Evolutionary conservation across 2,888 invertebrate genomes (phyloP).

Genomic region (Celastrina argiolus): DNA sequence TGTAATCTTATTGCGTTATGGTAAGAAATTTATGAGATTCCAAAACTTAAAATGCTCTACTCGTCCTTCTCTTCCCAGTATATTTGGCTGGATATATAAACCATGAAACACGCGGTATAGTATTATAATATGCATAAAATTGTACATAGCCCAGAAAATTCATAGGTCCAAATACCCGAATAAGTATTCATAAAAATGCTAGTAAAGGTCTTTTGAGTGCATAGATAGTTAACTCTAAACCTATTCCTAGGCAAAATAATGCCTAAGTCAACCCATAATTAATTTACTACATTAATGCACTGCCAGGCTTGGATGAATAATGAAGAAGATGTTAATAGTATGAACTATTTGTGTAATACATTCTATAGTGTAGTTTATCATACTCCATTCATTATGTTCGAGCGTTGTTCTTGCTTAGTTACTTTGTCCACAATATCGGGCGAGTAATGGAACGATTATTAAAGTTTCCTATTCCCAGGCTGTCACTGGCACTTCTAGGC

Average conservation of each 20-base stretch:
- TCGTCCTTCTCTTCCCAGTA: too few relatives aligned
- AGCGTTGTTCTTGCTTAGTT: background rate
- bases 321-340: slow-evolving; percentile 3
- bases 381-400: background rate
- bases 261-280: background rate
- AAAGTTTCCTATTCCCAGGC: too few relatives aligned
- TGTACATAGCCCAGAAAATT: background rate
- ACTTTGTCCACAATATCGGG: too few relatives aligned
- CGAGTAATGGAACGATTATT: too few relatives aligned
- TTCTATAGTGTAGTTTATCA: background rate
- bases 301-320: slow-evolving; percentile 9
- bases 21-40: too few relatives aligned
- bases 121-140: background rate
- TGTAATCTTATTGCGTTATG: too few relatives aligned
- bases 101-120: too few relatives aligned
- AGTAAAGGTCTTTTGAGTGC: background rate
- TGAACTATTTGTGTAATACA: slow-evolving; percentile 12
- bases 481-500: too few relatives aligned
- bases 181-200: too few relatives aligned
- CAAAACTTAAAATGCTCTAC: too few relatives aligned
- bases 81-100: too few relatives aligned
- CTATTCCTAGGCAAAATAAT: background rate
- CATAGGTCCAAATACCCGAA: too few relatives aligned
- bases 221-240: background rate
- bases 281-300: slow-evolving; percentile 14